Conservation (phyloP, 2,888 invertebrate genomes). For the Tiliacea aurago region DNA sequence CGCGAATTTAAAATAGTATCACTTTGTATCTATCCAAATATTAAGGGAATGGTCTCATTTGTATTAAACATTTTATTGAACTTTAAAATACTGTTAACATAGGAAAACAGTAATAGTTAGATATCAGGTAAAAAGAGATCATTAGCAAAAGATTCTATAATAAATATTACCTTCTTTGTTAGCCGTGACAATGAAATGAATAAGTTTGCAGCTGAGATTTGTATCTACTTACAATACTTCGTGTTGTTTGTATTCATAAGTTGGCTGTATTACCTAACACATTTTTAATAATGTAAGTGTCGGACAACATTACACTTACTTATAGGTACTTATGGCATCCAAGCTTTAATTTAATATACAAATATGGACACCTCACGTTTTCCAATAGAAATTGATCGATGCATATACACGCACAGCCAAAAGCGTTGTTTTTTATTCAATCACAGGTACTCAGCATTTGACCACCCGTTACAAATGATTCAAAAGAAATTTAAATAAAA, state of each 20-base stretch:
- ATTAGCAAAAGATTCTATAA: constrained; percentile 48
- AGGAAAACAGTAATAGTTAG: constrained; percentile 44
- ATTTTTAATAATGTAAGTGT: constrained; percentile 19
- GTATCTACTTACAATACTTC: constrained; percentile 18
- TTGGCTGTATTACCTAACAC: constrained; percentile 27
- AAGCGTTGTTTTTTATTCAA: constrained; percentile 57
- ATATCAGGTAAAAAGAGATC: constrained; percentile 53
- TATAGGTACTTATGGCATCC: constrained; percentile 62
- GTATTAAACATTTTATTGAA: constrained; percentile 53
- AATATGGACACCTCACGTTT: constrained; percentile 53
- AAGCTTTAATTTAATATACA: constrained; percentile 56
- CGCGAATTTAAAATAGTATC: constrained; percentile 82
- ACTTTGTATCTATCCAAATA: constrained; percentile 74
- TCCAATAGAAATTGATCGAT: constrained; percentile 53
- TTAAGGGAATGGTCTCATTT: constrained; percentile 74
- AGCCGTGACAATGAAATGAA: constrained; percentile 35
- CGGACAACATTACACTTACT: constrained; percentile 31
- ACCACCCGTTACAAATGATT: constrained; percentile 64
- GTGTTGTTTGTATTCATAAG: constrained; percentile 6
- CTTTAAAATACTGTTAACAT: constrained; percentile 52
- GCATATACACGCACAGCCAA: constrained; percentile 59
- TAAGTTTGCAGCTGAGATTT: constrained; percentile 20
- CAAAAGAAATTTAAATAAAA: constrained; percentile 30
- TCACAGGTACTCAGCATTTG: constrained; percentile 57
- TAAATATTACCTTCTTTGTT: constrained; percentile 19